Evolutionary conservation across 2,113 vertebrate species (phyloP).

Genomic region (Campylomormyrus tamandua): DNA sequence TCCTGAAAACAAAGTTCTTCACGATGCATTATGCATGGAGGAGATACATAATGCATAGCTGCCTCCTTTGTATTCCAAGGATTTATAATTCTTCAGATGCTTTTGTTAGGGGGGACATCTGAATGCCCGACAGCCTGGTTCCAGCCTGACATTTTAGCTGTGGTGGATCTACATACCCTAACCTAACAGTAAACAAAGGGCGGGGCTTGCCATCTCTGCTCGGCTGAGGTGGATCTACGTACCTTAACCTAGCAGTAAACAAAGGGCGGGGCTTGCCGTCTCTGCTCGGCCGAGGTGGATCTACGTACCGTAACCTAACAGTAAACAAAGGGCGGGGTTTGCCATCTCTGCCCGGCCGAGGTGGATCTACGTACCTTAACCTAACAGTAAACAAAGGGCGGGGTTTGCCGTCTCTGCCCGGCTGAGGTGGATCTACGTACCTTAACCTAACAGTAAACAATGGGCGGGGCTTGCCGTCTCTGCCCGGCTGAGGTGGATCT

Average conservation of each 20-base stretch:
- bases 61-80: background rate
- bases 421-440: background rate
- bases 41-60: conserved; percentile 9
- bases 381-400: background rate
- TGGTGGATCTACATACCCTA: background rate
- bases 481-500: background rate
- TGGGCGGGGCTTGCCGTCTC: background rate
- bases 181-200: background rate
- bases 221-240: background rate
- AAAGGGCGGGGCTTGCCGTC: background rate
- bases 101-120: background rate
- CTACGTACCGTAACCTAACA: background rate
- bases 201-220: background rate
- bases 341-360: background rate
- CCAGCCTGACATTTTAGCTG: background rate
- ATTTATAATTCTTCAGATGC: conserved; percentile 7
- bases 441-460: background rate
- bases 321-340: background rate
- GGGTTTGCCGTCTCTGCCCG: background rate
- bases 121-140: background rate
- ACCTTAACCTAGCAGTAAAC: background rate
- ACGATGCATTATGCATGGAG: background rate
- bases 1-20: conserved; percentile 3
- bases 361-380: background rate
- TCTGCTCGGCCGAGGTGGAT: background rate